Percentiles rank a stretch among this genome's conserved stretches.
Conservation (phyloP, 2,888 invertebrate genomes). For the Allacma fusca region DNA sequence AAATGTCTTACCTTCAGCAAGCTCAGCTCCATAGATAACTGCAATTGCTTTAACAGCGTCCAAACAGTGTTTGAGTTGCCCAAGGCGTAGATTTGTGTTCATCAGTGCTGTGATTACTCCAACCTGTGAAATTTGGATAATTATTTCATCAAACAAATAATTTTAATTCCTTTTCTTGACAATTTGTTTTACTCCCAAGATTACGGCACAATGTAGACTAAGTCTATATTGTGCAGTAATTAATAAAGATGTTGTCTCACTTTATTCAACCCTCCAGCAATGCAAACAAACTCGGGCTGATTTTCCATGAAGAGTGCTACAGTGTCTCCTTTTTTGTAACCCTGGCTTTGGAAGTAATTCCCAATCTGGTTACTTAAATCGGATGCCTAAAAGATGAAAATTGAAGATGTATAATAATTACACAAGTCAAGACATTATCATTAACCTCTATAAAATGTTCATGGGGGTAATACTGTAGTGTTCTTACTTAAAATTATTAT, state of each 20-base stretch:
- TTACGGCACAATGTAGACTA: too few species aligned
- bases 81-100: slow-evolving; percentile 88
- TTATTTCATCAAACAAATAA: not conserved
- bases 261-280: slow-evolving; percentile 83
- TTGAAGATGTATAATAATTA: not conserved
- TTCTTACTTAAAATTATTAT: too few species aligned
- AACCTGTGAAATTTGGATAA: slow-evolving; percentile 68
- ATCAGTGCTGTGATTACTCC: slow-evolving; percentile 87
- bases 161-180: too few species aligned
- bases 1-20: slow-evolving; percentile 63
- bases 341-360: slow-evolving; percentile 78
- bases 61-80: slow-evolving; percentile 86
- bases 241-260: too few species aligned
- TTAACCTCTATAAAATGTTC: too few species aligned
- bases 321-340: slow-evolving; percentile 85
- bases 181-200: too few species aligned
- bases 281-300: slow-evolving; percentile 86
- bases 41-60: slow-evolving; percentile 83
- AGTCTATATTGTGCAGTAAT: too few species aligned
- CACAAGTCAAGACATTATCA: too few species aligned
- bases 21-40: slow-evolving; percentile 79
- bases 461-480: too few species aligned
- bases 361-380: slow-evolving; percentile 85
- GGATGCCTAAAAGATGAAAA: slow-evolving; percentile 21
- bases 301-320: slow-evolving; percentile 92